Evolutionary conservation across 2,888 invertebrate genomes (phyloP), one percentile per base, ranked within the genome.

Genomic region (Phytoseiulus persimilis): DNA sequence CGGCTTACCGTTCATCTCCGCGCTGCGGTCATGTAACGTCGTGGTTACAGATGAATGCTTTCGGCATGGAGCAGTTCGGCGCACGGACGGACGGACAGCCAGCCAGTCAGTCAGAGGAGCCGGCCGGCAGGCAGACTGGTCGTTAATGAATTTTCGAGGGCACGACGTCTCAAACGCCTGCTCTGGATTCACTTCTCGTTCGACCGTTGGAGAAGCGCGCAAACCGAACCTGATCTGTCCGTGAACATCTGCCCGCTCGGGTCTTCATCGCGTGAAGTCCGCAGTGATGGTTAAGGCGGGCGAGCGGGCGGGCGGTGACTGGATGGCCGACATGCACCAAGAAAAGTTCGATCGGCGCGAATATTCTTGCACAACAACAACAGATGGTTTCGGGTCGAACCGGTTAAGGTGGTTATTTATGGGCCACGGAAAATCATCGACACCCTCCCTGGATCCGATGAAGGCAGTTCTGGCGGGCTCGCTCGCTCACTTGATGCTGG

Each of bases 341-440:
- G 65, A 6, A 65, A 18, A 65, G 65, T 28, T 65, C 65, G 65
- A 65, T 65, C 9, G 18, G 65, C 65, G 65, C 65, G 65, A 65
- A 65, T 65, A 65, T 65, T 65, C 65, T 65, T 65, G 18, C 65
- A 65, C 65, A 65, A 65, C 65, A 65, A 65, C 65, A 65, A 65
- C 65, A 65, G 65, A 65, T 65, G 65, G 65, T 65, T 65, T 65
- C 65, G 65, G 87, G 87, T 39, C 39, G 87, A 87, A 87, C 87
- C 87, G 33, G 87, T 87, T 87, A 87, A 87, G 87, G 32, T 87
- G 87, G 87, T 87, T 39, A 87, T 87, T 87, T 87, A 87, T 87
- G 87, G 33, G 87, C 87, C 87, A 45, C 32, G 87, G 87, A 87
- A 87, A 87, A 87, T 87, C 87, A 32, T 33, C 33, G 87, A n/a